Evolutionary conservation across 2,888 invertebrate species (phyloP).

Genomic region (Cepaea hortensis): DNA sequence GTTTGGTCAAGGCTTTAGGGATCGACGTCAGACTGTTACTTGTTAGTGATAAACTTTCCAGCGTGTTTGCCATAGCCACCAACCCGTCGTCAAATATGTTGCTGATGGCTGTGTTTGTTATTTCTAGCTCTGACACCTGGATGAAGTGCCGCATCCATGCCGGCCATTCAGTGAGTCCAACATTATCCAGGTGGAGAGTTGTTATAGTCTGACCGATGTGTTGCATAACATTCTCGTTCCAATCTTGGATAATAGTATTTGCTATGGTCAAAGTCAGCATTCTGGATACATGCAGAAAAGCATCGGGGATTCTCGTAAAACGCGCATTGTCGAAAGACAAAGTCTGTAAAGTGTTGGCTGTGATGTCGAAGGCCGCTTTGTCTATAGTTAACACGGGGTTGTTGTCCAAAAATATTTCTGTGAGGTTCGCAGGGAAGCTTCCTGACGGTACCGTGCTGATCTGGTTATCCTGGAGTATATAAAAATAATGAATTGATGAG

Average conservation of each 20-base stretch:
- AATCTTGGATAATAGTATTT: neutral
- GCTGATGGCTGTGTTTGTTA: neutral
- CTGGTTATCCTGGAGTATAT: too few relatives aligned
- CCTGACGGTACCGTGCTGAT: neutral
- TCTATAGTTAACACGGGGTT: neutral
- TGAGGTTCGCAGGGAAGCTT: neutral
- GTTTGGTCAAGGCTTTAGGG: neutral
- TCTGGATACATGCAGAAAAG: neutral
- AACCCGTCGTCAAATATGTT: neutral
- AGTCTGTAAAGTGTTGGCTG: neutral
- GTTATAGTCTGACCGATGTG: neutral
- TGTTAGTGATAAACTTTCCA: neutral
- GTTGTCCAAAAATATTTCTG: neutral
- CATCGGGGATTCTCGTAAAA: constrained; percentile 1
- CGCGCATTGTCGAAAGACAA: neutral
- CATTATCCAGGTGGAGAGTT: neutral
- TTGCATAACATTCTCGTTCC: neutral
- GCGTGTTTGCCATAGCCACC: neutral
- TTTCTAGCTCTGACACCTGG: neutral
- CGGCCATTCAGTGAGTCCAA: neutral
- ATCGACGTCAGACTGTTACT: neutral
- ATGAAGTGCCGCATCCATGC: constrained; percentile 19
- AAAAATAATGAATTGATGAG: too few relatives aligned
- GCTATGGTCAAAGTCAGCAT: neutral
- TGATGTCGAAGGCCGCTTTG: neutral